Evolutionary conservation across 1,140 invertebrate species (phyloP).

Genomic region (Uloborus diversus): DNA sequence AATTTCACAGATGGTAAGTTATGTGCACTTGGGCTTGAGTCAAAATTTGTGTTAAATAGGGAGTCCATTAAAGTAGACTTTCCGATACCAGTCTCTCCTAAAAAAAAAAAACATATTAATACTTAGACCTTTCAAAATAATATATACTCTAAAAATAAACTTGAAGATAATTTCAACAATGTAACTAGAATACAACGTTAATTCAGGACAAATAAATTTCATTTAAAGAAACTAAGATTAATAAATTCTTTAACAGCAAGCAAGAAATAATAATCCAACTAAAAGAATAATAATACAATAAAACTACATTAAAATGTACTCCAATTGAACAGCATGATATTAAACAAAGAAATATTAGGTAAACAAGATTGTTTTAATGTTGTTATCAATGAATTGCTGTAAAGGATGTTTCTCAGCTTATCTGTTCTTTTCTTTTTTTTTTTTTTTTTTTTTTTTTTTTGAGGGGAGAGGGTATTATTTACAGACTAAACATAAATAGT

Average conservation of each 20-base stretch:
- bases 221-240: not conserved
- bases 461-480: too few relatives aligned
- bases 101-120: slow-evolving; percentile 6
- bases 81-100: slow-evolving; percentile 72
- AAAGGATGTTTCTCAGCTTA: too few relatives aligned
- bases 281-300: not conserved
- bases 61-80: slow-evolving; percentile 99
- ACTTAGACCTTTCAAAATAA: not conserved
- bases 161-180: too few relatives aligned
- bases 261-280: not conserved
- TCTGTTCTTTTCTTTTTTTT: too few relatives aligned
- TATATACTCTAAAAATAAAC: too few relatives aligned
- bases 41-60: slow-evolving; percentile 92
- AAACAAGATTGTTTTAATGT: too few relatives aligned
- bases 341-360: not conserved
- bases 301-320: not conserved
- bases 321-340: not conserved
- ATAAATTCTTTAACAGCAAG: not conserved
- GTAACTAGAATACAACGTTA: too few relatives aligned
- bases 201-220: not conserved
- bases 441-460: too few relatives aligned
- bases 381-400: too few relatives aligned
- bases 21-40: slow-evolving; percentile 49
- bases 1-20: slow-evolving; percentile 53
- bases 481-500: too few relatives aligned